Evolutionary conservation across 2,888 invertebrate genomes (phyloP).

Genomic region (Pasiphila rectangulata): DNA sequence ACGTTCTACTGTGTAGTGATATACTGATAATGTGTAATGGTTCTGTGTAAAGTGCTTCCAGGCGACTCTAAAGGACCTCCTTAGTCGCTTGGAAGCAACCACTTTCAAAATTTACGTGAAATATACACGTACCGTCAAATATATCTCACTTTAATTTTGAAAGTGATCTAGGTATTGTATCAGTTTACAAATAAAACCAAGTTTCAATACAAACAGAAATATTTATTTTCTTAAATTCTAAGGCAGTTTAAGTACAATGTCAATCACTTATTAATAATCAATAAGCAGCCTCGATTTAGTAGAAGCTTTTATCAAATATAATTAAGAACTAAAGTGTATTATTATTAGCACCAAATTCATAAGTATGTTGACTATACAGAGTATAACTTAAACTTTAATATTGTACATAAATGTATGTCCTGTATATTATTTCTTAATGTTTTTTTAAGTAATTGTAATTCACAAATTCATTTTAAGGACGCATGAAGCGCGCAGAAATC

Average conservation of each 20-base stretch:
- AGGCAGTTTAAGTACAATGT: slow-evolving; percentile 64
- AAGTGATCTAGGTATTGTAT: no score
- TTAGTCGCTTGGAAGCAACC: no score
- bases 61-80: no score
- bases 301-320: slow-evolving; percentile 23
- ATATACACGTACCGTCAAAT: no score
- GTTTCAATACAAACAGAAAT: slow-evolving; percentile 57
- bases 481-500: no score
- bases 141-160: no score
- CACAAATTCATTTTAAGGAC: no score
- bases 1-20: no score
- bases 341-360: slow-evolving; percentile 64
- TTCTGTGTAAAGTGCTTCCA: no score
- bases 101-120: no score
- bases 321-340: slow-evolving; percentile 33
- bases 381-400: slow-evolving; percentile 36
- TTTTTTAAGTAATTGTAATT: no score
- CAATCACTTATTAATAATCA: slow-evolving; percentile 32
- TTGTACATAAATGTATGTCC: not conserved
- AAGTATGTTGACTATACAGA: slow-evolving; percentile 41
- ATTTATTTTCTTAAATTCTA: slow-evolving; percentile 63
- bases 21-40: no score
- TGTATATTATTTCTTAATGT: not conserved
- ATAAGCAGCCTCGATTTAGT: slow-evolving; percentile 25
- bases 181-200: slow-evolving; percentile 43